A percentile compares a stretch with the other conserved stretches of the same genome.
These are phyloP conservation scores for Rapana venosa DNA, from an alignment of 2,888 invertebrate species.

Conservation along the genomic window DNA sequence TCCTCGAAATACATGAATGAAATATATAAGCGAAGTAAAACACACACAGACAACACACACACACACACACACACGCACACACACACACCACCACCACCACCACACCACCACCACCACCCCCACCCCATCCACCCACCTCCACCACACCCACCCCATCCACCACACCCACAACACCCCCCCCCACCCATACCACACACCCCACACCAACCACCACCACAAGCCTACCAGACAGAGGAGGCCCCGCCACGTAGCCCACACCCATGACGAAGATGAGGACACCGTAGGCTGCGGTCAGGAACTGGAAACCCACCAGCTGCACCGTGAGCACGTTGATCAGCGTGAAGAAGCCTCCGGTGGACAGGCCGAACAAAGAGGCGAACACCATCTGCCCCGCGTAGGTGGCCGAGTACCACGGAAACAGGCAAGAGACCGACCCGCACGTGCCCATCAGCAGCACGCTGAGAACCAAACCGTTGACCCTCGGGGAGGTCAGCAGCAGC, in stretches of 20 bases:
- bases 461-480: background rate
- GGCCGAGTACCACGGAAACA: slow-evolving; percentile 25
- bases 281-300: background rate
- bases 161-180: background rate
- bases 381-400: slow-evolving; percentile 29
- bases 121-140: background rate
- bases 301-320: slow-evolving; percentile 19
- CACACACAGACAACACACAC: too few species aligned
- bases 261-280: slow-evolving; percentile 13
- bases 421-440: slow-evolving; percentile 7
- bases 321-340: slow-evolving; percentile 35
- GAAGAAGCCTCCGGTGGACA: slow-evolving; percentile 29
- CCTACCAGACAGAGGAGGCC: slow-evolving; percentile 18
- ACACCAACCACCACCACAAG: background rate
- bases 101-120: too few species aligned
- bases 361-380: slow-evolving; percentile 19
- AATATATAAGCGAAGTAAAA: too few species aligned
- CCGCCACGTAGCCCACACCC: slow-evolving; percentile 23
- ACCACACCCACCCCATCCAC: background rate
- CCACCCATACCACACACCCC: too few species aligned
- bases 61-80: too few species aligned
- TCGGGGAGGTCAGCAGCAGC: background rate
- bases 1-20: too few species aligned
- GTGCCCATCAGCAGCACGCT: slow-evolving; percentile 29
- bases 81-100: too few species aligned